These are phyloP conservation scores for Epinotia demarniana DNA, from an alignment of 2,888 invertebrate genomes.

Conservation along the genomic window DNA sequence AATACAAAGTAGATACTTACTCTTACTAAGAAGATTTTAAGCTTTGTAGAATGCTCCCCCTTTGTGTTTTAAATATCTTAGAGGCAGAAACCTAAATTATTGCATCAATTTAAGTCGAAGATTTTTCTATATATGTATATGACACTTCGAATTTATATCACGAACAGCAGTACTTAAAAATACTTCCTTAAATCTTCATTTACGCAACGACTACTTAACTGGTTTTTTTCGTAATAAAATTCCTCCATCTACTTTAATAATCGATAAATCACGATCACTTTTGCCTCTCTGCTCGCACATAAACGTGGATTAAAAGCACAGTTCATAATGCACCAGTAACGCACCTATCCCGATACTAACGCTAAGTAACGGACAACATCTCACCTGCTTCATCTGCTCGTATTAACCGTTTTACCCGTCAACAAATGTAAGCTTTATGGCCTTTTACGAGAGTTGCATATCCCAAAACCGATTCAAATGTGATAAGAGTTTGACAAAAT, in stretches of 20 bases:
- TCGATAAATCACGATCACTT: not conserved
- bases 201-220: too few species aligned
- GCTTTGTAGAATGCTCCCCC: not conserved
- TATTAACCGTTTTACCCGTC: not conserved
- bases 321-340: conserved; percentile 21
- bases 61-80: not conserved
- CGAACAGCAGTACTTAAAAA: too few species aligned
- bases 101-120: not conserved
- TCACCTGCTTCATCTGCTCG: not conserved
- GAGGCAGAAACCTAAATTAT: not conserved
- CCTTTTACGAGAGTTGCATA: not conserved
- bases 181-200: not conserved
- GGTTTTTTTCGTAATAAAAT: too few species aligned
- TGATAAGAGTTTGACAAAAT: not conserved
- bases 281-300: not conserved
- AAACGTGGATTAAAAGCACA: conserved; percentile 3
- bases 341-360: conserved; percentile 21
- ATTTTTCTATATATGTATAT: too few species aligned
- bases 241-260: not conserved
- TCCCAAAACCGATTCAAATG: not conserved
- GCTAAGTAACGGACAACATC: conserved; percentile 31
- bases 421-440: not conserved
- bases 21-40: not conserved
- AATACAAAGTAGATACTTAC: not conserved
- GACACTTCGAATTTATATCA: too few species aligned